Percentiles rank a stretch among this genome's conserved stretches.
These are phyloP conservation scores for Lepidurus couesii DNA, from an alignment of 1,140 invertebrate genomes.

Conservation along the genomic window DNA sequence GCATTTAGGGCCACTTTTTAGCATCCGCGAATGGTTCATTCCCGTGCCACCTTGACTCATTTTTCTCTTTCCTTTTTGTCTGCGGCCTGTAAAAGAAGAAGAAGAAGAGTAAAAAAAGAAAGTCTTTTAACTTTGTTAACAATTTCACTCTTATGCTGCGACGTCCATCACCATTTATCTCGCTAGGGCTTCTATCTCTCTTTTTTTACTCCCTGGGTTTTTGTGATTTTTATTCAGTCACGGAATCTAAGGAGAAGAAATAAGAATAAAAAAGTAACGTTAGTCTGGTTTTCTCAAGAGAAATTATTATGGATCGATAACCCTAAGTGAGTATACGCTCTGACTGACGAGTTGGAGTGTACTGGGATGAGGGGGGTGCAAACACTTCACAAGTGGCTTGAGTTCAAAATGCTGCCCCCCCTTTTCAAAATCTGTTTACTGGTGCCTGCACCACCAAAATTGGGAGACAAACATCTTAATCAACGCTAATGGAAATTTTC, in stretches of 20 bases:
- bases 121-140: too few species aligned
- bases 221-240: not conserved
- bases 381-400: conserved; percentile 6
- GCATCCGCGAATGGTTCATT: not conserved
- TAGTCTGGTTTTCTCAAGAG: not conserved
- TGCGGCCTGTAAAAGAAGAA: too few species aligned
- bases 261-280: not conserved
- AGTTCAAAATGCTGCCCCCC: not conserved
- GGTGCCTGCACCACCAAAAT: not conserved
- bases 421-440: not conserved
- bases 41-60: not conserved
- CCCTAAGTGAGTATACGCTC: conserved; percentile 12
- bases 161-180: too few species aligned
- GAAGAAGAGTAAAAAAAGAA: too few species aligned
- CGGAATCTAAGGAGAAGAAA: not conserved
- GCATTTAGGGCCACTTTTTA: not conserved
- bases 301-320: conserved; percentile 22
- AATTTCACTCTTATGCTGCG: too few species aligned
- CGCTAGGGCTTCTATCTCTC: too few species aligned
- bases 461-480: not conserved
- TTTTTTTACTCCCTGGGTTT: too few species aligned
- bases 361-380: not conserved
- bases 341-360: not conserved
- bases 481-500: conserved; percentile 2
- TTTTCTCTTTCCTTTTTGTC: not conserved